Percentiles rank a stretch among this genome's conserved stretches.
These are phyloP conservation scores for Hesperophylax magnus DNA, from an alignment of 1,140 invertebrate genomes.

Conservation along the genomic window DNA sequence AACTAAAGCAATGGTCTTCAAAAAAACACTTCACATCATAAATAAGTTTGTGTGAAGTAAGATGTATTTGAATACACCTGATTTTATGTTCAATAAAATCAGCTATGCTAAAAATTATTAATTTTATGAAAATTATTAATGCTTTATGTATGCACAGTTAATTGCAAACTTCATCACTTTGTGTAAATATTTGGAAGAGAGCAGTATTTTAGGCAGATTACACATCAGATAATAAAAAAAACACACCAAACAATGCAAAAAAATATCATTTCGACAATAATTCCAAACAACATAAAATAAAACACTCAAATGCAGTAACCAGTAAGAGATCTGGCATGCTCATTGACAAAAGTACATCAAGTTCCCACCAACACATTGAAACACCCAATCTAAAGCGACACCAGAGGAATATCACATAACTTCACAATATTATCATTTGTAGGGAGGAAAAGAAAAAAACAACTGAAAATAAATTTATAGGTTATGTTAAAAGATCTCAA, in stretches of 20 bases:
- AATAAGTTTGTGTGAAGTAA: no score
- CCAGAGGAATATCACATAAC: not conserved
- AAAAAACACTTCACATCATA: no score
- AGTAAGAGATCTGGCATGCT: slow-evolving; percentile 25
- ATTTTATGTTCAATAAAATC: no score
- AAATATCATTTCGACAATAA: not conserved
- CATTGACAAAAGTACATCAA: not conserved
- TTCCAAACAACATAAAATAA: slow-evolving; percentile 16
- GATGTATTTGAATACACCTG: no score
- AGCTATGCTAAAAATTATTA: no score
- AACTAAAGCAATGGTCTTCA: no score
- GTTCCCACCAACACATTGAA: not conserved
- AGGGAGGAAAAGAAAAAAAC: not conserved
- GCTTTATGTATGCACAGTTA: no score
- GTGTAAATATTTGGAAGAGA: slow-evolving; percentile 18
- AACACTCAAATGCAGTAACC: slow-evolving; percentile 2
- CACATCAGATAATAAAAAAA: not conserved
- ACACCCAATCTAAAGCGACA: slow-evolving; percentile 41
- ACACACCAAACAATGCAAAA: slow-evolving; percentile 5
- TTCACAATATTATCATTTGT: not conserved
- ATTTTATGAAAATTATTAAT: no score
- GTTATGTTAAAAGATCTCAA: slow-evolving; percentile 12
- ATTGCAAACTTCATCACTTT: not conserved
- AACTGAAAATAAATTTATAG: not conserved
- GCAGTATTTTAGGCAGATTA: not conserved